Conservation (phyloP, 1,140 invertebrate genomes). For the Drosophila cardini region DNA sequence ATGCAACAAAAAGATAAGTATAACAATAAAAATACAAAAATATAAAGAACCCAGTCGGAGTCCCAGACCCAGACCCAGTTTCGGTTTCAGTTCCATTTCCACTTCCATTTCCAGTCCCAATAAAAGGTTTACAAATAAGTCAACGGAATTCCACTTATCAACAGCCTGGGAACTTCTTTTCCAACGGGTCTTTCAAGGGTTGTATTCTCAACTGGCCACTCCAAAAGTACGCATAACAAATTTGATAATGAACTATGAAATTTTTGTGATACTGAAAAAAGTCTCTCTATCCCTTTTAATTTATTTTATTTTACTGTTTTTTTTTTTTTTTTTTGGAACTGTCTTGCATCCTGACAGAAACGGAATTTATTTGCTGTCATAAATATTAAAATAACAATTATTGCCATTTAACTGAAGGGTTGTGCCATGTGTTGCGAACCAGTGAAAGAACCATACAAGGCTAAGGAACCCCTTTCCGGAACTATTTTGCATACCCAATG, state of each 20-base stretch:
- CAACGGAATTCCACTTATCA: constrained; percentile 59
- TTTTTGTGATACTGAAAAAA: constrained; percentile 48
- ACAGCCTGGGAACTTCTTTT: constrained; percentile 56
- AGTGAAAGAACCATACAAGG: not conserved
- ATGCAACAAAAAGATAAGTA: constrained; percentile 29
- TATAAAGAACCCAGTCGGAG: constrained; percentile 18
- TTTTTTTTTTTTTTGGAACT: constrained; percentile 7
- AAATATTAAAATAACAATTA: constrained; percentile 83
- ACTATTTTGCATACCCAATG: constrained; percentile 57
- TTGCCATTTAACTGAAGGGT: constrained; percentile 59
- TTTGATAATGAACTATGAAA: constrained; percentile 82
- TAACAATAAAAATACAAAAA: constrained; percentile 39
- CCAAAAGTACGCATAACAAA: constrained; percentile 74
- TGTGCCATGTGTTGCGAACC: not conserved
- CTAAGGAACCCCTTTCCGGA: constrained; percentile 1
- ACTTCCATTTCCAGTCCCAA: constrained; percentile 16
- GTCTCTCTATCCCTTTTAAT: constrained; percentile 1
- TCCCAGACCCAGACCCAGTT: constrained; percentile 10
- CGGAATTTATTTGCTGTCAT: constrained; percentile 77
- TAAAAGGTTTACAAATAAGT: constrained; percentile 66
- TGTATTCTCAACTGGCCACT: constrained; percentile 50
- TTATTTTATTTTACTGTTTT: no score
- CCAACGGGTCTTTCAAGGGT: constrained; percentile 43
- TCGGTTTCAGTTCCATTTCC: not conserved
- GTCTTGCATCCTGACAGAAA: constrained; percentile 49